Evolutionary conservation across 2,888 invertebrate species (phyloP).

Genomic region (Heliconius cydno): DNA sequence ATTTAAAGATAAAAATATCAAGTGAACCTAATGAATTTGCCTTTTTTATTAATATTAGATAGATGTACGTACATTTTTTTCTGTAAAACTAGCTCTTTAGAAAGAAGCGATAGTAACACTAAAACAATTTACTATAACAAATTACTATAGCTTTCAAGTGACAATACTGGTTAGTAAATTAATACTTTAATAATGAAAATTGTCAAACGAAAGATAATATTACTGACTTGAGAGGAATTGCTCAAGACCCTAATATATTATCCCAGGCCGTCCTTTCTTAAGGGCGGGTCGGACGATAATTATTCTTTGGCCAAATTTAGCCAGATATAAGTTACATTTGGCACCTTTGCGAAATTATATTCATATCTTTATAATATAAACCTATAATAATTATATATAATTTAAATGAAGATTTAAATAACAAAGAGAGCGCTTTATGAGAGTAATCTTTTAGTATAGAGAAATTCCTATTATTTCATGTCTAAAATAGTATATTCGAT

Average conservation of each 20-base stretch:
- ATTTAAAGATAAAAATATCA: no score
- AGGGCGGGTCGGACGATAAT: conserved; percentile 34
- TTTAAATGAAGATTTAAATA: neutral
- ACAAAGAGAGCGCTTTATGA: no score
- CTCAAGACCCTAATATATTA: conserved; percentile 38
- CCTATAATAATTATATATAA: neutral
- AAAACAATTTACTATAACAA: neutral
- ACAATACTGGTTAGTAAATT: neutral
- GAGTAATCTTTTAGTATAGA: neutral
- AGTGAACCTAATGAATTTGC: no score
- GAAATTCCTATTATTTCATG: neutral
- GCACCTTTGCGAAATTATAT: conserved; percentile 5
- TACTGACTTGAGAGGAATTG: conserved; percentile 35
- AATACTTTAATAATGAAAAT: conserved; percentile 24
- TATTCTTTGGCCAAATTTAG: conserved; percentile 30
- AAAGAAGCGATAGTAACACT: neutral
- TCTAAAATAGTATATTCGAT: neutral
- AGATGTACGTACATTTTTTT: no score
- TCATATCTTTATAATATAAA: neutral
- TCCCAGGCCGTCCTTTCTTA: conserved; percentile 26
- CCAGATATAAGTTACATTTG: conserved; percentile 21
- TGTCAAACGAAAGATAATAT: conserved; percentile 35
- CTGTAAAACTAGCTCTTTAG: no score
- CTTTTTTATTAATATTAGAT: no score
- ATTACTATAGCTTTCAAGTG: neutral